A percentile compares a stretch with the other conserved stretches of the same genome.
phyloP scores from a whole-genome alignment of 1,140 invertebrate genomes.

The Drosophila repletoides region DNA sequence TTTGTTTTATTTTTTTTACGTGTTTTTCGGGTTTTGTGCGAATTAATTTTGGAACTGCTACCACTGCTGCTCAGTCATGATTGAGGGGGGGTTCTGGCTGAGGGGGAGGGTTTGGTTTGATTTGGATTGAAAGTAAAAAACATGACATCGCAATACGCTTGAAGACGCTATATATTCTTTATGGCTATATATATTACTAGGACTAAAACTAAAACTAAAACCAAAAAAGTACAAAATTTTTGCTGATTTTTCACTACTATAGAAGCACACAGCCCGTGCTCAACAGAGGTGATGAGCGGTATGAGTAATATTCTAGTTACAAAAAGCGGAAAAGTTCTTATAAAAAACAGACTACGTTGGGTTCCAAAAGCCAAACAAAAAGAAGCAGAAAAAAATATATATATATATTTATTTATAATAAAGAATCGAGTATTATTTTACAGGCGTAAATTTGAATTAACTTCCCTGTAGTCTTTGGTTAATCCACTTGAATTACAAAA shows the following conservation, averaged over 20 bases:
- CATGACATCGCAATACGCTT: slow-evolving; percentile 60
- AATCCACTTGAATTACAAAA: slow-evolving; percentile 78
- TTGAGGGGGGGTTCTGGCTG: slow-evolving; percentile 26
- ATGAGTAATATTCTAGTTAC: slow-evolving; percentile 6
- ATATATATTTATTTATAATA: not conserved
- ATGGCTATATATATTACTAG: slow-evolving; percentile 21
- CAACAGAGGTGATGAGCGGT: too few species aligned
- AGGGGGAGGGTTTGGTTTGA: not conserved
- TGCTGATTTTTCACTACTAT: not conserved
- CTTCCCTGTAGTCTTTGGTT: slow-evolving; percentile 69
- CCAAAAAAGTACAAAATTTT: slow-evolving; percentile 2
- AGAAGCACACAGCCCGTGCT: slow-evolving; percentile 36
- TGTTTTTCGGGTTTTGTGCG: slow-evolving; percentile 47
- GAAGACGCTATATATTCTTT: slow-evolving; percentile 35
- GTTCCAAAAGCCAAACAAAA: slow-evolving; percentile 50
- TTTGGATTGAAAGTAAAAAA: slow-evolving; percentile 54
- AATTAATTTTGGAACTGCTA: slow-evolving; percentile 80
- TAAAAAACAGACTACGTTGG: slow-evolving; percentile 2
- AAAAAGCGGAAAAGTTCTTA: slow-evolving; percentile 19
- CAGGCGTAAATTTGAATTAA: slow-evolving; percentile 73
- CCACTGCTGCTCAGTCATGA: slow-evolving; percentile 80
- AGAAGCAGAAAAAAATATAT: slow-evolving; percentile 9
- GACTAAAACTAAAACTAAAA: slow-evolving; percentile 16
- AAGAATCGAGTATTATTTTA: slow-evolving; percentile 10
- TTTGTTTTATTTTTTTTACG: too few species aligned